phyloP scores from a whole-genome alignment of 2,797 vertebrate species.

The Crax fasciolata region DNA sequence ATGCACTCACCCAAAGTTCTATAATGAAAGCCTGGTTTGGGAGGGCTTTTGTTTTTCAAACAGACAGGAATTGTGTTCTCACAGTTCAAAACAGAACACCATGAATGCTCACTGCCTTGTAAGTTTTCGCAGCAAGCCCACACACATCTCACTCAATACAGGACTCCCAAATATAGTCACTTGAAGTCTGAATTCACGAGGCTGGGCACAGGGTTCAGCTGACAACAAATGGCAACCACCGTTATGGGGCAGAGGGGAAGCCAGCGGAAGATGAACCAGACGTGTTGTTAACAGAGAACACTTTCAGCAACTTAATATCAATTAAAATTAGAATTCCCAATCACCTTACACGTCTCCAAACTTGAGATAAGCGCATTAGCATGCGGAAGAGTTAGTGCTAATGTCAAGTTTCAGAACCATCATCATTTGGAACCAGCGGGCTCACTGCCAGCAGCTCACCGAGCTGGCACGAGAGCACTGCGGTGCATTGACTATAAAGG shows the following conservation, averaged over 20 bases:
- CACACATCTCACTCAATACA: neutral
- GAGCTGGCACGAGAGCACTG: rapidly evolving
- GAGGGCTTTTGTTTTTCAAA: neutral
- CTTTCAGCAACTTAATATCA: neutral
- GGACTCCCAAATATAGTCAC: neutral
- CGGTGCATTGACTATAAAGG: neutral
- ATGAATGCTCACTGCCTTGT: rapidly evolving
- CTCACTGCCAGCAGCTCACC: neutral
- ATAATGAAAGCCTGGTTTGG: neutral
- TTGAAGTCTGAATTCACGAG: neutral
- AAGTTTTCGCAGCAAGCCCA: neutral
- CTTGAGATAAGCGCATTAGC: neutral
- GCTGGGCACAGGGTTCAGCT: neutral
- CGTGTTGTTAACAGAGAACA: neutral
- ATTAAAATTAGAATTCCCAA: slow-evolving; percentile 18
- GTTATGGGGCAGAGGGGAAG: neutral
- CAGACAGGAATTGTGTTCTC: neutral
- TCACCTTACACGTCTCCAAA: neutral
- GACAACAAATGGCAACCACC: neutral
- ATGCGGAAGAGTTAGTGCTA: neutral
- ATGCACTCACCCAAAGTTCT: neutral
- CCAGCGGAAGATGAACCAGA: neutral
- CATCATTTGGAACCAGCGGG: neutral
- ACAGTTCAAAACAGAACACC: neutral
- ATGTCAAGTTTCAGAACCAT: neutral